Evolutionary conservation across 1,140 invertebrate genomes (phyloP).

Genomic region (Bombus fervidus): DNA sequence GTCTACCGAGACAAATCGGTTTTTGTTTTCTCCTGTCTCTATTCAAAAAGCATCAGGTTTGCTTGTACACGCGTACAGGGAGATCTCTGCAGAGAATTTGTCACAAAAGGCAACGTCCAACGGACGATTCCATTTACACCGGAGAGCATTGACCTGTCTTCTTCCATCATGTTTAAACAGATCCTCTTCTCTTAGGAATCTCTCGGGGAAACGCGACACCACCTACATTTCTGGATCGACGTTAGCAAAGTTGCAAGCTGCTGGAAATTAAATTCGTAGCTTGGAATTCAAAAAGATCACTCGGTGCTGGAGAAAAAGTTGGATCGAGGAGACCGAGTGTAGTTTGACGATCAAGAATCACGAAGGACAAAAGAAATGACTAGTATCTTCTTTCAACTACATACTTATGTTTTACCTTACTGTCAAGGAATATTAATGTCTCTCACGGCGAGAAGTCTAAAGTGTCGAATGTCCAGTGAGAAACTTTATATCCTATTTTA

Average conservation of each 20-base stretch:
- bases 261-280: conserved; percentile 39
- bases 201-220: conserved; percentile 33
- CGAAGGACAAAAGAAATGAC: neutral
- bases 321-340: neutral
- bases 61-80: neutral
- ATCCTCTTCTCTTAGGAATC: conserved; percentile 33
- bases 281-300: neutral
- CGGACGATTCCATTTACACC: conserved; percentile 19
- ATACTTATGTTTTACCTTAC: no score
- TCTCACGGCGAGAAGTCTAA: neutral
- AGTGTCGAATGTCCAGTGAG: conserved; percentile 26
- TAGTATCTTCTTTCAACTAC: no score
- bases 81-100: conserved; percentile 15
- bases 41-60: neutral
- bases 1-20: neutral
- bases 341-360: neutral
- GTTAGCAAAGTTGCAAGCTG: neutral
- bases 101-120: neutral
- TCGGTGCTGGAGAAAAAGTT: neutral
- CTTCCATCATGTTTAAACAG: conserved; percentile 36
- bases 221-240: conserved; percentile 26
- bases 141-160: conserved; percentile 38
- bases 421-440: no score
- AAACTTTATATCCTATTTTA: conserved; percentile 65
- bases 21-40: neutral